phyloP scores from a whole-genome alignment of 2,888 invertebrate genomes.

The Beris morrisii region DNA sequence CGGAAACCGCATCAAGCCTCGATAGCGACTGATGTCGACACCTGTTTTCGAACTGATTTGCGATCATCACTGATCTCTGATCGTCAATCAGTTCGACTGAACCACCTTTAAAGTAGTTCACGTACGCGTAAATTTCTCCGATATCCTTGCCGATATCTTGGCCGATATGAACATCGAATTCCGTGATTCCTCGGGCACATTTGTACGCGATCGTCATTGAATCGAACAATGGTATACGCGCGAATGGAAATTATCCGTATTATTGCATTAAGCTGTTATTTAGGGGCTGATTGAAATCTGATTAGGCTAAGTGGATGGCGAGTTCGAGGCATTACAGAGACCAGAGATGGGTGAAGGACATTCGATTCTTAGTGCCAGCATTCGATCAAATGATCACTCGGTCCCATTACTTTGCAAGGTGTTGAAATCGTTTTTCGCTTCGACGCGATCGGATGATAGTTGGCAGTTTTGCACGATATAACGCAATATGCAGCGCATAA shows the following conservation, averaged over 20 bases:
- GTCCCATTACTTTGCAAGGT: constrained; percentile 26
- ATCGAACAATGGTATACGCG: constrained; percentile 10
- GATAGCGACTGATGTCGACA: constrained; percentile 24
- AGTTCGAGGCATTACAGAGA: not conserved
- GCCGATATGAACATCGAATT: constrained; percentile 23
- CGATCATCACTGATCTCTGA: constrained; percentile 21
- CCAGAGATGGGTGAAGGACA: constrained; percentile 9
- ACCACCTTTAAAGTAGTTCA: constrained; percentile 20
- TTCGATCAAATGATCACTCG: constrained; percentile 20
- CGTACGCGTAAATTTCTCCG: constrained; percentile 49
- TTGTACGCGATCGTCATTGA: constrained; percentile 8
- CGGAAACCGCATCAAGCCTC: constrained; percentile 20
- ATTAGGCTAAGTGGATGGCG: constrained; percentile 45
- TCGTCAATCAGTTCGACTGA: not conserved
- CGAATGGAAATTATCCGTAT: constrained; percentile 50
- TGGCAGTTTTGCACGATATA: constrained; percentile 28
- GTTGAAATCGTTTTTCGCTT: constrained; percentile 32
- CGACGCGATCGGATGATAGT: not conserved
- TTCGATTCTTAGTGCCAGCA: constrained; percentile 36
- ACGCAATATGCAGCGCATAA: not conserved
- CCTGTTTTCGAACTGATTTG: constrained; percentile 22
- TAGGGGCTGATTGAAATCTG: constrained; percentile 52
- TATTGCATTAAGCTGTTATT: constrained; percentile 51
- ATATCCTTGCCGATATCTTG: constrained; percentile 25
- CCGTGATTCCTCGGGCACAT: not conserved